These are phyloP conservation scores for Brachyhypopomus gauderio DNA, from an alignment of 2,113 vertebrate genomes.

Conservation along the genomic window DNA sequence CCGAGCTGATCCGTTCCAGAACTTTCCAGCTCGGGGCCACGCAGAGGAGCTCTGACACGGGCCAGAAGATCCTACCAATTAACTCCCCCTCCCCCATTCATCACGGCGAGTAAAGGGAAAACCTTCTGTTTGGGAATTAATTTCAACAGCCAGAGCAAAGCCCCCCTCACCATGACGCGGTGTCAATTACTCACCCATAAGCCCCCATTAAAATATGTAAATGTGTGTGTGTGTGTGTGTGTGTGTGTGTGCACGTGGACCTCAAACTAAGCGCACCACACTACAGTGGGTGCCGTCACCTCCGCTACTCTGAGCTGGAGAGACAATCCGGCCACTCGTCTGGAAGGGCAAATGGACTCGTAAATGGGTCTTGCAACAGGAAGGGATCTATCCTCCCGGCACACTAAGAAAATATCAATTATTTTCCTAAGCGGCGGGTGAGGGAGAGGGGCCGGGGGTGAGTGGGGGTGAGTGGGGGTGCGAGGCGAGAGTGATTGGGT, in stretches of 20 bases:
- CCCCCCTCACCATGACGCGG: slow-evolving; percentile 1
- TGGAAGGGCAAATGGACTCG: slow-evolving; percentile 25
- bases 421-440: slow-evolving; percentile 29
- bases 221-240: background rate
- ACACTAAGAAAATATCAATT: slow-evolving; percentile 49
- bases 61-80: background rate
- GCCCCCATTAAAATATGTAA: slow-evolving; percentile 12
- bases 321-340: background rate
- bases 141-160: background rate
- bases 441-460: background rate
- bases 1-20: too few species aligned
- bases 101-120: background rate
- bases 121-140: slow-evolving; percentile 2
- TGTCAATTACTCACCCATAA: slow-evolving; percentile 31
- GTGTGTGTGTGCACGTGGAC: background rate
- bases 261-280: background rate
- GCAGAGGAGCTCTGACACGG: background rate
- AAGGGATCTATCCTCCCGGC: slow-evolving; percentile 5
- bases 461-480: background rate
- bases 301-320: background rate
- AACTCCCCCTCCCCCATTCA: background rate
- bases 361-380: slow-evolving; percentile 9
- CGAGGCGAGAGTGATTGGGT: slow-evolving; percentile 53
- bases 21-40: background rate
- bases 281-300: background rate